Percentiles rank a stretch among this genome's conserved stretches.
phyloP scores from a whole-genome alignment of 23 tunicate species.

The Diplosoma virens region DNA sequence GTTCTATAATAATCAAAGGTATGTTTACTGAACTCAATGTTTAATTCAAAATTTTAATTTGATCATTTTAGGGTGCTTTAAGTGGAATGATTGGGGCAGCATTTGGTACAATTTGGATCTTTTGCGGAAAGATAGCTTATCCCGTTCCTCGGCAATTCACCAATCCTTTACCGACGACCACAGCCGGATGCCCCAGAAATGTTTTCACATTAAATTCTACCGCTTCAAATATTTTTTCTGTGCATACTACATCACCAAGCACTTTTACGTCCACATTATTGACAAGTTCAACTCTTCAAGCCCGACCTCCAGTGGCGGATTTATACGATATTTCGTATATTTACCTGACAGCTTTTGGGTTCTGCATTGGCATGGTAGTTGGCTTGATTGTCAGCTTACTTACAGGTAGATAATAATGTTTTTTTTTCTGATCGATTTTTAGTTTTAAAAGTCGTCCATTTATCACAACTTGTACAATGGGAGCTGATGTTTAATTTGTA shows the following conservation, averaged over 20 bases:
- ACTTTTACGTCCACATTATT: neutral
- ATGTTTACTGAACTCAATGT: no score
- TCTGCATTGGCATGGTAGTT: slow-evolving; percentile 30
- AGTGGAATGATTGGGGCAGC: slow-evolving; percentile 18
- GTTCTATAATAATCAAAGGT: no score
- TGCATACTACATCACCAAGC: neutral
- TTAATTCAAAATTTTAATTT: no score
- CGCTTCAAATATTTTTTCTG: neutral
- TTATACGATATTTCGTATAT: slow-evolving; percentile 69
- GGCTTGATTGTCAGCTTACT: slow-evolving; percentile 53
- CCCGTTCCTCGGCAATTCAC: slow-evolving; percentile 32
- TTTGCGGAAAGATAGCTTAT: slow-evolving; percentile 24
- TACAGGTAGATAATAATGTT: slow-evolving; percentile 35
- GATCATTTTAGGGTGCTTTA: slow-evolving; percentile 51
- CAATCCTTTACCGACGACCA: neutral
- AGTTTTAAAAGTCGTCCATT: no score
- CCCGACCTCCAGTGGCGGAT: slow-evolving; percentile 66
- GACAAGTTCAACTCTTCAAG: neutral
- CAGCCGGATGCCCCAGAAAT: neutral
- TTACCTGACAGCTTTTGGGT: slow-evolving; percentile 54
- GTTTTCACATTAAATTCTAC: neutral
- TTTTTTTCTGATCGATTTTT: no score
- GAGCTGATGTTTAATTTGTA: no score
- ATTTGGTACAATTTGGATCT: slow-evolving; percentile 25
- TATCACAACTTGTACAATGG: no score